Base-by-base conservation (phyloP, 2,888 invertebrate species). In the Acanthosepion esculentum region DNA sequence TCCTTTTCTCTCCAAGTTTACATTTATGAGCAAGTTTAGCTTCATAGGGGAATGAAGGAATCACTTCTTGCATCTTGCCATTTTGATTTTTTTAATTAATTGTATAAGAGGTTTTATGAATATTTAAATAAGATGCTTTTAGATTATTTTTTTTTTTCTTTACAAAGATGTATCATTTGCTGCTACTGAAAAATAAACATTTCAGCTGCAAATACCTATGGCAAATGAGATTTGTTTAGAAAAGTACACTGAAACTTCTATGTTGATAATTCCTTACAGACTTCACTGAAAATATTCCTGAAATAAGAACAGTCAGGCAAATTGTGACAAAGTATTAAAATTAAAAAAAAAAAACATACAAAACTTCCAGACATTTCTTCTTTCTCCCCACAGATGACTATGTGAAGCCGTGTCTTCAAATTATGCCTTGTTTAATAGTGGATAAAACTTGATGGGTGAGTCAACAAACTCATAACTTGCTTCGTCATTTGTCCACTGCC, bases 381-480 rank as follows among this genome's bases (percentile, higher is more conserved):
- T 94, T 92, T 94, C 53, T 41, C 53, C 94, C 55, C n/a, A 41
- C 94, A 94, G 94, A 53, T 55, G 53, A 94, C 59, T 53, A 55
- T 92, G 55, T 94, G 59, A 94, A 55, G 59, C 94, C 29, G 53
- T 55, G 94, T 94, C 55, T 33, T 94, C 55, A 94, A 55, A 94
- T 53, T 94, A 94, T 55, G n/a, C 53, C 59, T 53, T 94, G 53
- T 94, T 53, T 94, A 53, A 41, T 55, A 94, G 53, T 94, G 53
- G n/a, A 50, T 94, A 59, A 55, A 94, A 92, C 92, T 92, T 92
- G 92, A 92, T 92, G 92, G 92, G 92, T 94, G 59, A 94, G 94
- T 94, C 41, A 94, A 92, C 48, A 48, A 92, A n/a, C 92, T 92
- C 92, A 48, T 92, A 50, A 48, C 48, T 92, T 50, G 50, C 50